Evolutionary conservation across 2,113 vertebrate genomes (phyloP).

Genomic region (Upupa epops): DNA sequence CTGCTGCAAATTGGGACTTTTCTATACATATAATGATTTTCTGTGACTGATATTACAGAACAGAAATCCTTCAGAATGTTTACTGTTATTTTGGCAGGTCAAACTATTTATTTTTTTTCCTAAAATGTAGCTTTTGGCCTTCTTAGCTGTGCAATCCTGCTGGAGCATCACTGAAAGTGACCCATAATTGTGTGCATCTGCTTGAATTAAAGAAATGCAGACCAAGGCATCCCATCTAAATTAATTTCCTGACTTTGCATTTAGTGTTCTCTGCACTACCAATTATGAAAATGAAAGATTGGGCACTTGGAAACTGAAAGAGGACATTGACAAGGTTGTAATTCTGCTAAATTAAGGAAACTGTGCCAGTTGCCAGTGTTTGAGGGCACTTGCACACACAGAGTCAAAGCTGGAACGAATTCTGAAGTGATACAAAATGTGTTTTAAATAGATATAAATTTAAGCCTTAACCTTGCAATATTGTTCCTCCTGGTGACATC

Average conservation of each 20-base stretch:
- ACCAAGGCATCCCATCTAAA: slow-evolving; percentile 35
- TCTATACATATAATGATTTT: not conserved
- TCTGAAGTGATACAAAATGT: not conserved
- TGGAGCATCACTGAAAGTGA: not conserved
- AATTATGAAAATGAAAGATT: slow-evolving; percentile 33
- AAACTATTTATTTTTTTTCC: not conserved
- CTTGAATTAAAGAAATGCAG: slow-evolving; percentile 23
- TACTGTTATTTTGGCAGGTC: not conserved
- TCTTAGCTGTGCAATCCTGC: not conserved
- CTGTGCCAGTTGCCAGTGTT: not conserved
- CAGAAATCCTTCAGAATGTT: not conserved
- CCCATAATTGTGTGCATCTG: not conserved
- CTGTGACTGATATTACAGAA: not conserved
- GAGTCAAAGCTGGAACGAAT: not conserved
- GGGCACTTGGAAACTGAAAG: not conserved
- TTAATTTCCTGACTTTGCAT: slow-evolving; percentile 39
- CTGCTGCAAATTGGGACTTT: not conserved
- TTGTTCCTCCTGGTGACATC: not conserved
- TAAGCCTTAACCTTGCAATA: not conserved
- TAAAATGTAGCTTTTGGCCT: not conserved
- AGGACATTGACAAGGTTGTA: slow-evolving; percentile 20
- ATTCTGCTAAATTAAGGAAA: not conserved
- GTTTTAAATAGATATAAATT: not conserved
- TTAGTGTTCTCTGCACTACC: not conserved
- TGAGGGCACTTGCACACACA: not conserved